A percentile compares a stretch with the other conserved stretches of the same genome.
phyloP scores from a whole-genome alignment of 2,888 invertebrate species.

The Drosophila lutescens region DNA sequence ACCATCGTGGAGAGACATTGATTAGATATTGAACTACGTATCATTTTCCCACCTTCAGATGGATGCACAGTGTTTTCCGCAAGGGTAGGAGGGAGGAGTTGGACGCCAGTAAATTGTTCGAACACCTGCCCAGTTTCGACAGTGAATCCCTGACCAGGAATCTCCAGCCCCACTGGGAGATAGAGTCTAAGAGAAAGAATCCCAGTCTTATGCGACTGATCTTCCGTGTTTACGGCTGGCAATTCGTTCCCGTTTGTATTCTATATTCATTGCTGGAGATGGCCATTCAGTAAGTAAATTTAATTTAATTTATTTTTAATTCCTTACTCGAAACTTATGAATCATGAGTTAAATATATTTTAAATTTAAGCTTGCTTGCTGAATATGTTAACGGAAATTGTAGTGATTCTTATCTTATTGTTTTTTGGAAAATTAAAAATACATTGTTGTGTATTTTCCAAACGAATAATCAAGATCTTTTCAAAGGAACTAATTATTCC shows the following conservation, averaged over 20 bases:
- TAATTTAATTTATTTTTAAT: neutral
- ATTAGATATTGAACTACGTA: conserved; percentile 33
- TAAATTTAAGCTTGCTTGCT: neutral
- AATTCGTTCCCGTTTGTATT: conserved; percentile 80
- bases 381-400: too few species aligned
- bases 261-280: conserved; percentile 81
- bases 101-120: conserved; percentile 70
- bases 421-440: neutral
- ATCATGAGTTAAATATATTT: neutral
- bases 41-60: conserved; percentile 55
- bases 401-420: neutral
- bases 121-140: conserved; percentile 83
- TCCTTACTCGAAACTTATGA: neutral
- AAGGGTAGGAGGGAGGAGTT: conserved; percentile 72
- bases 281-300: conserved; percentile 77
- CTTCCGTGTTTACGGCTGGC: conserved; percentile 84
- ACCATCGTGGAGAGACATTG: conserved; percentile 13
- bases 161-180: conserved; percentile 83
- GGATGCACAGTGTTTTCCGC: conserved; percentile 77
- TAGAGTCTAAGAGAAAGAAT: conserved; percentile 78
- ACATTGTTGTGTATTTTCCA: too few species aligned
- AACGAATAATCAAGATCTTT: neutral
- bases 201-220: conserved; percentile 84
- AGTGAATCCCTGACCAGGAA: conserved; percentile 85
- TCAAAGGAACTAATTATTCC: neutral